Base-by-base conservation (phyloP, 2,797 vertebrate genomes). In the Sardinella longiceps region DNA sequence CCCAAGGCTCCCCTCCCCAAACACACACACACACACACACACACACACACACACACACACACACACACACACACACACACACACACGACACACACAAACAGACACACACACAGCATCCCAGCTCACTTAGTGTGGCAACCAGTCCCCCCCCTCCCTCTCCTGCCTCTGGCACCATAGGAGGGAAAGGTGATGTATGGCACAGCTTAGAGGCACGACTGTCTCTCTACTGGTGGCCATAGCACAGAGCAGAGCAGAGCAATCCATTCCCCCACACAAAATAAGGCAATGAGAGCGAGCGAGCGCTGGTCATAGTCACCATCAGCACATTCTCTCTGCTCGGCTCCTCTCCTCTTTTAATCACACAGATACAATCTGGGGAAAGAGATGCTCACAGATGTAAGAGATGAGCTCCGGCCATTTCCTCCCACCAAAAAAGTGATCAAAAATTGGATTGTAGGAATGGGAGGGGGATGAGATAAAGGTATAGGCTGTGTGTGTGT, bases 151-250 rank as follows among this genome's bases (percentile, higher is more conserved):
- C 30, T 15, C 60, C 60, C 60, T 12, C 28, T 25, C 66, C 66
- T 18, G 63, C 28, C 70, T 23, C 66, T 20, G 1, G 5, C 33
- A 23, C 70, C 70, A 77, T 20, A 77, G 33, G 70, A 43, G 39
- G 77, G 77, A 48, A 25, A n/a, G 46, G 66, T 88, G 85, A 87
- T 86, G 82, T 82, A 88, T 87, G 82, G 83, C 51, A 83, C 46
- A 66, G 33, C 46, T 83, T 83, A 56, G 33, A 18, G 70, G 33
- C 18, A 39, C 37, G 5, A 33, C 37, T 7, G 23, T 30, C 80
- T 80, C 70, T 39, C 33, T 43, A 20, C 37, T 10, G 70, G 15
- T 43, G 37, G 84, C 81, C 87, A 87, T n/a, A n/a, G n/a, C n/a
- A n/a, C n/a, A n/a, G n/a, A n/a, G n/a, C n/a, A n/a, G n/a, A n/a